phyloP scores from a whole-genome alignment of 1,140 invertebrate genomes.

The Drosophila lowei region DNA sequence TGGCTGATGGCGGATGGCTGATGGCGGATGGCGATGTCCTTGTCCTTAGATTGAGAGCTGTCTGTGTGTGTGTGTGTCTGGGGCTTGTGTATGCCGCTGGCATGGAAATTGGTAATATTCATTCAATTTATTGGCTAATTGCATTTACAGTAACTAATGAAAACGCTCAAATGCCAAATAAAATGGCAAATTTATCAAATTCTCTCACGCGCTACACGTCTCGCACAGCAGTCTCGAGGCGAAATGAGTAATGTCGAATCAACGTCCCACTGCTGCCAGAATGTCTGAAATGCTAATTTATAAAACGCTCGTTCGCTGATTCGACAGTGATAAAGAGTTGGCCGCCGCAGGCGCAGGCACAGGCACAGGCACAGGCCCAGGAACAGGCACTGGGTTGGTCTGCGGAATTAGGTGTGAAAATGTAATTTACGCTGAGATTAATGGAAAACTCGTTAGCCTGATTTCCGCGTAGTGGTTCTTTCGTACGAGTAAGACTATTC shows the following conservation, averaged over 20 bases:
- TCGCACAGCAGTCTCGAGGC: slow-evolving; percentile 11
- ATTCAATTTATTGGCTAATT: slow-evolving; percentile 79
- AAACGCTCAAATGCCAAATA: slow-evolving; percentile 67
- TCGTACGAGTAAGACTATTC: background rate
- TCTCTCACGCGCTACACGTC: slow-evolving; percentile 36
- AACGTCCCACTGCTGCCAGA: slow-evolving; percentile 40
- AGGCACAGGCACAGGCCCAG: too few relatives aligned
- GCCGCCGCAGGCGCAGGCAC: background rate
- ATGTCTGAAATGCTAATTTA: slow-evolving; percentile 62
- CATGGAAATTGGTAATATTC: slow-evolving; percentile 73
- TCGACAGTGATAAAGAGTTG: slow-evolving; percentile 15
- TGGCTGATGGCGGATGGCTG: slow-evolving; percentile 1
- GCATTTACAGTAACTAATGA: slow-evolving; percentile 72
- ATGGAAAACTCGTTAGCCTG: slow-evolving; percentile 32
- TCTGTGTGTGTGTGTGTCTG: slow-evolving; percentile 2
- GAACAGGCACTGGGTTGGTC: too few relatives aligned
- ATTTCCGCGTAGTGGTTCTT: background rate
- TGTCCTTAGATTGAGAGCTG: slow-evolving; percentile 27
- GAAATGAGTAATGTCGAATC: slow-evolving; percentile 61
- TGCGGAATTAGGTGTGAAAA: slow-evolving; percentile 42
- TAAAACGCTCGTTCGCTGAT: slow-evolving; percentile 33
- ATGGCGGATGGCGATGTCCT: slow-evolving; percentile 17
- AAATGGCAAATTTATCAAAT: slow-evolving; percentile 74
- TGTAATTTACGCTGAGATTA: slow-evolving; percentile 44
- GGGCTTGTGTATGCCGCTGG: slow-evolving; percentile 23